Percentiles rank a stretch among this genome's conserved stretches.
Conservation (phyloP, 2,888 invertebrate species). For the Hyposoter dolosus region DNA sequence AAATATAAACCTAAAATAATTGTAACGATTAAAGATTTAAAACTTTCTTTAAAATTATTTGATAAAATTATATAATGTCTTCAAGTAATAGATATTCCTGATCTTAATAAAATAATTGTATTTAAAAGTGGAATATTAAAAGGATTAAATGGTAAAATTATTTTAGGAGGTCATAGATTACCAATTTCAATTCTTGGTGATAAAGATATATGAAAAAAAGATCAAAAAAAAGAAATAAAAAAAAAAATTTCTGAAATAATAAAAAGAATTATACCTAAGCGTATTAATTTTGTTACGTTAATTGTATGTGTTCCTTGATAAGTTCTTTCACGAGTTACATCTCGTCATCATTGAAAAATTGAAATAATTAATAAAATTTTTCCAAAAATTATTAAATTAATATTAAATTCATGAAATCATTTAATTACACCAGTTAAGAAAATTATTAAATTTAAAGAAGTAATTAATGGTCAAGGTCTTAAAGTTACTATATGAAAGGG, state of each 20-base stretch:
- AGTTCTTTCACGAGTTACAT: no score
- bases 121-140: conserved; percentile 90
- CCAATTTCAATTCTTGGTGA: conserved; percentile 87
- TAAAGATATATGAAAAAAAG: conserved; percentile 84
- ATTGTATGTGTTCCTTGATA: no score
- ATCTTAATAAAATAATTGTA: conserved; percentile 90
- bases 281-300: conserved; percentile 87
- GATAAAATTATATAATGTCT: no score
- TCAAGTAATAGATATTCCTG: conserved; percentile 90
- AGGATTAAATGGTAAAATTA: conserved; percentile 88
- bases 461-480: conserved; percentile 88
- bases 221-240: conserved; percentile 88
- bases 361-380: no score
- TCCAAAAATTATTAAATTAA: no score
- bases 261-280: conserved; percentile 88
- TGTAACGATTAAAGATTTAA: no score
- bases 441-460: conserved; percentile 87
- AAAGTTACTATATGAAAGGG: conserved; percentile 88
- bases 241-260: conserved; percentile 83
- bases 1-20: no score
- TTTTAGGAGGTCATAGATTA: conserved; percentile 88
- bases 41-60: no score
- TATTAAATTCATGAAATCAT: no score
- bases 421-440: conserved; percentile 87
- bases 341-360: no score